These are phyloP conservation scores for Trematomus bernacchii DNA, from an alignment of 2,797 vertebrate species.

Conservation along the genomic window DNA sequence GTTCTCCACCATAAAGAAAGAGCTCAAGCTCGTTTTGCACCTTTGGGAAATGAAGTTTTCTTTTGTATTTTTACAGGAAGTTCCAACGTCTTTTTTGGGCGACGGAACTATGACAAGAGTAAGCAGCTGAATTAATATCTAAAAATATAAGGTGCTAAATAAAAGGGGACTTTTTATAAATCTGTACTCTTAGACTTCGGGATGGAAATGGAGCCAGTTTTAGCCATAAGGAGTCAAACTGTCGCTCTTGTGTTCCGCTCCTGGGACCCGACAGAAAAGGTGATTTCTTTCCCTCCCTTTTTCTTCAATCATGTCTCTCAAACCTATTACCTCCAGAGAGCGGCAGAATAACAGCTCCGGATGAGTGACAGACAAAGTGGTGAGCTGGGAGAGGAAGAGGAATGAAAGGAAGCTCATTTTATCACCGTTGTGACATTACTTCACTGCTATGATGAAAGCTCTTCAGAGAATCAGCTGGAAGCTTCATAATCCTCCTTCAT, in stretches of 20 bases:
- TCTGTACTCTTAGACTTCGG: constrained; percentile 7
- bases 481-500: constrained; percentile 40
- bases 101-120: constrained; percentile 4
- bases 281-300: constrained; percentile 45
- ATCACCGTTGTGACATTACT: constrained; percentile 52
- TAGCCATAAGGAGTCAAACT: constrained; percentile 38
- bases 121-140: constrained; percentile 21
- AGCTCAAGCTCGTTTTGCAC: not conserved
- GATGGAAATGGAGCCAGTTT: constrained; percentile 12
- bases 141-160: constrained; percentile 10
- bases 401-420: constrained; percentile 71
- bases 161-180: constrained; percentile 10
- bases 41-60: not conserved
- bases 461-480: constrained; percentile 20
- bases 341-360: constrained; percentile 56
- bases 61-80: constrained; percentile 7
- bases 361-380: constrained; percentile 76
- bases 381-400: constrained; percentile 36
- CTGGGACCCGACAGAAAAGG: constrained; percentile 40
- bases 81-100: constrained; percentile 10
- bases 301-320: constrained; percentile 72
- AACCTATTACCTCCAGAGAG: constrained; percentile 70
- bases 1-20: not conserved
- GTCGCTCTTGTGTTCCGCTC: constrained; percentile 15
- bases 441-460: constrained; percentile 44